Base-by-base conservation (phyloP, 2,797 vertebrate species). In the Crocidura indochinensis region DNA sequence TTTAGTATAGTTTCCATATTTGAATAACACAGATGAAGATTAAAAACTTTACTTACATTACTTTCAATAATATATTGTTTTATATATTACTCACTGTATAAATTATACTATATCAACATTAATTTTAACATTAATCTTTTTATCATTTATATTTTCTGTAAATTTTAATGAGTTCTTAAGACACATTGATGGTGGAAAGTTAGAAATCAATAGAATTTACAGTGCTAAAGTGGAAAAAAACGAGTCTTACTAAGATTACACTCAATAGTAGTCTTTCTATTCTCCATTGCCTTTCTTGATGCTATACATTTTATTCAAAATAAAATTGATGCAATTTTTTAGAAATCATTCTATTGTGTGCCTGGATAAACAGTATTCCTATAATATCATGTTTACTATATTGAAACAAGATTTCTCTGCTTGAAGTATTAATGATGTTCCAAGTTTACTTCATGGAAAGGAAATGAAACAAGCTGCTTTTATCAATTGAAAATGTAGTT, bases 391-490 rank as follows among this genome's bases (percentile, higher is more conserved):
- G n/a, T 76, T 67, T 60, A 78, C 65, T 84, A 14, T n/a, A 82
- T 12, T 84, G 12, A 20, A 51, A 90, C 80, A 72, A 84, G 26
- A 53, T 73, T 68, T 73, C 15, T 77, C 44, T 80, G 9, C 29
- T 17, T 51, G 24, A 91, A 73, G 12, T 22, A 81, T 87, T 51
- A 81, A 73, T 2, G 8, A 72, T 67, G 38, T 77, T 78, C 26
- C 46, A 65, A 38, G 29, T 87, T 91, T 78, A 90, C 56, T 90
- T 79, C 22, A 76, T 15, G 8, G 4, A 68, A 3, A 6, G 38
- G 38, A 87, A 84, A 69, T 71, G 44, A 84, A 95, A 71, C 53
- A 62, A 4, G 2, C 26, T 73, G 22, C 2, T 71, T 68, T 95
- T 53, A 72, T 84, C 38, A 87, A 49, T 19, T 62, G 10, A n/a